Percentiles rank a stretch among this genome's conserved stretches.
These are phyloP conservation scores for Sisyra terminalis DNA, from an alignment of 2,888 invertebrate genomes.

Conservation along the genomic window DNA sequence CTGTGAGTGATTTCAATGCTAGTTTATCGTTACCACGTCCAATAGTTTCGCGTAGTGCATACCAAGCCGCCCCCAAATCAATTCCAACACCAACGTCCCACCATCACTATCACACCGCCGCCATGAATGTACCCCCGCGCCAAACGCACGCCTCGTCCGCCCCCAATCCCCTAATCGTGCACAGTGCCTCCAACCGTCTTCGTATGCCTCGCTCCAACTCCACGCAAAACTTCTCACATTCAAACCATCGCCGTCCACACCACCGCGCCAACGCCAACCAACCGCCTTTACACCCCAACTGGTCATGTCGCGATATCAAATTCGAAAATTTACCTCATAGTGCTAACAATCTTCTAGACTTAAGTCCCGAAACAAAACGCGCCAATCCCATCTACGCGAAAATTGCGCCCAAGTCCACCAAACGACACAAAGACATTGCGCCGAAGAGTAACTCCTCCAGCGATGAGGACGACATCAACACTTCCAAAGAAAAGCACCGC, in stretches of 20 bases:
- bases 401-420: slow-evolving; percentile 3
- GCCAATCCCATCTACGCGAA: background rate
- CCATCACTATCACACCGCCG: background rate
- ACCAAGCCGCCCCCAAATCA: slow-evolving; percentile 6
- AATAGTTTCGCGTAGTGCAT: slow-evolving; percentile 16
- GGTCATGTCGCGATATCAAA: slow-evolving; percentile 1
- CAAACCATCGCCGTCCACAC: background rate
- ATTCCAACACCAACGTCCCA: slow-evolving; percentile 5
- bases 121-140: slow-evolving; percentile 4
- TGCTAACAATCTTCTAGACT: slow-evolving; percentile 6
- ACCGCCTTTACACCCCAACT: background rate
- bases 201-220: slow-evolving; percentile 44
- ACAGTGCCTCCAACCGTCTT: slow-evolving; percentile 28
- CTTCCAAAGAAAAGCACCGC: too few species aligned
- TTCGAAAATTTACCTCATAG: slow-evolving; percentile 3
- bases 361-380: slow-evolving; percentile 2
- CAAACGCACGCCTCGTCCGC: slow-evolving; percentile 6
- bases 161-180: slow-evolving; percentile 6
- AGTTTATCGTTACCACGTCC: slow-evolving; percentile 31
- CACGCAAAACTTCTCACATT: slow-evolving; percentile 38
- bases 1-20: slow-evolving; percentile 1
- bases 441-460: slow-evolving; percentile 19
- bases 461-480: slow-evolving; percentile 14
- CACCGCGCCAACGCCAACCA: background rate
- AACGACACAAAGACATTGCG: slow-evolving; percentile 2